These are phyloP conservation scores for Bursaphelenchus okinawaensis DNA, from an alignment of 2,888 invertebrate genomes.

Conservation along the genomic window DNA sequence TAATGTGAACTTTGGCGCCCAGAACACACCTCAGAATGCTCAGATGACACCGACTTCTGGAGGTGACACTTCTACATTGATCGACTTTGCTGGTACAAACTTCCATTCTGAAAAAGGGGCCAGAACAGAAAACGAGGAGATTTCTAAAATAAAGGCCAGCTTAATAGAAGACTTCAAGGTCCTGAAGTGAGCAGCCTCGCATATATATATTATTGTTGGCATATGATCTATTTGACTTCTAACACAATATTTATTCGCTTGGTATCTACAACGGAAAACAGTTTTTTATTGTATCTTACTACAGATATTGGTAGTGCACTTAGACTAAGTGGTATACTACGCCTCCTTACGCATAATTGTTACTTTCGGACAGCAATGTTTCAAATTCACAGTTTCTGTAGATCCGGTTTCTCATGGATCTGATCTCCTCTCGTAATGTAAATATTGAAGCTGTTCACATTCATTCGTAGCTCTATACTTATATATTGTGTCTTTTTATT, in stretches of 20 bases:
- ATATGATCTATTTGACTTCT: not conserved
- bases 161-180: constrained; percentile 92
- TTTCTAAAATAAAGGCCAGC: constrained; percentile 99
- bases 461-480: no score
- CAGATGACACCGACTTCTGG: constrained; percentile 12
- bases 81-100: constrained; percentile 14
- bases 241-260: not conserved
- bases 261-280: not conserved
- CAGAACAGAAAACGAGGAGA: constrained; percentile 65
- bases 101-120: not conserved
- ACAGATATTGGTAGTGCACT: no score
- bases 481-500: no score
- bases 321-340: no score
- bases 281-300: no score
- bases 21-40: not conserved
- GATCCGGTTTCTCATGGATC: not conserved
- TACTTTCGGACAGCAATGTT: not conserved
- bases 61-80: not conserved
- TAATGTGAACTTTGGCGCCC: constrained; percentile 13
- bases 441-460: not conserved
- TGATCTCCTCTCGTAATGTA: not conserved
- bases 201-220: not conserved
- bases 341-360: not conserved
- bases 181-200: not conserved
- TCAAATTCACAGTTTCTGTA: no score